Evolutionary conservation across 2,797 vertebrate genomes (phyloP).

Genomic region (Trematomus bernacchii): DNA sequence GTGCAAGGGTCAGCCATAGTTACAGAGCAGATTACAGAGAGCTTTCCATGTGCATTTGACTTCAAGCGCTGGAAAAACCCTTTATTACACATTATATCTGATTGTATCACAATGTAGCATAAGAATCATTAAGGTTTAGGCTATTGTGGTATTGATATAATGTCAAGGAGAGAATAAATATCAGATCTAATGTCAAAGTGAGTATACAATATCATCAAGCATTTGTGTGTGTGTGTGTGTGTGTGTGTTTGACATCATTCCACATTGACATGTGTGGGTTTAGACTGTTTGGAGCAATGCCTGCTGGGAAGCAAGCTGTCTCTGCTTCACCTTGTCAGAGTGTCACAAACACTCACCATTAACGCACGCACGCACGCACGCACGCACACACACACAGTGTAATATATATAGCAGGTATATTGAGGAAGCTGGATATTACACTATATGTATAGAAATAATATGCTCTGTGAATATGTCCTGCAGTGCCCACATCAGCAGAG

Average conservation of each 20-base stretch:
- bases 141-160: background rate
- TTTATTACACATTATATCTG: background rate
- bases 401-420: no score
- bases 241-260: conserved; percentile 23
- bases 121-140: background rate
- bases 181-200: background rate
- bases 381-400: background rate
- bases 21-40: background rate
- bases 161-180: background rate
- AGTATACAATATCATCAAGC: background rate
- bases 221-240: conserved; percentile 16
- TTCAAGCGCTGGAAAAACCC: background rate
- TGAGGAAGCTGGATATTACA: no score
- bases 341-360: conserved; percentile 49
- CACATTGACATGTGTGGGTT: conserved; percentile 27
- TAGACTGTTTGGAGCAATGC: conserved; percentile 38
- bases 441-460: no score
- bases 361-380: conserved; percentile 17
- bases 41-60: background rate
- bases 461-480: conserved; percentile 1
- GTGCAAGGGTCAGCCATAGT: conserved; percentile 39
- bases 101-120: no score
- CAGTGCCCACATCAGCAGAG: background rate
- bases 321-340: conserved; percentile 59
- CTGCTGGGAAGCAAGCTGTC: conserved; percentile 71